Evolutionary conservation across 1,140 invertebrate species (phyloP).

Genomic region (Zaprionus capensis): DNA sequence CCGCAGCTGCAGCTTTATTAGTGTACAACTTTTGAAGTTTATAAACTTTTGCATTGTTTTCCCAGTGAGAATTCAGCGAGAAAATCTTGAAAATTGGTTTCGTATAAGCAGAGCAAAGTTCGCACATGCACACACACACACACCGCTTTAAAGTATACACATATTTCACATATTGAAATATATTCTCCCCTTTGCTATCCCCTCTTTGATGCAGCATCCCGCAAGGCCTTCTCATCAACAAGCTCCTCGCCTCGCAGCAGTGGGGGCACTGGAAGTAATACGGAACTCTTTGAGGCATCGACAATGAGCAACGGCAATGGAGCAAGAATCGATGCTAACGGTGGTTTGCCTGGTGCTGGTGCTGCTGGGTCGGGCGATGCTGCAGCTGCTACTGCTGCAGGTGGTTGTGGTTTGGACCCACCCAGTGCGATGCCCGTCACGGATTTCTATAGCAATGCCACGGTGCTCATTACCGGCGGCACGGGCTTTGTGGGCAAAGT

Average conservation of each 20-base stretch:
- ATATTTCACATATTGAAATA: constrained; percentile 20
- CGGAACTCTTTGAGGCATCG: constrained; percentile 33
- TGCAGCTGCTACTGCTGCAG: background rate
- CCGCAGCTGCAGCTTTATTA: background rate
- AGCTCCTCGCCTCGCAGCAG: constrained; percentile 71
- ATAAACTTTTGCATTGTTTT: constrained; percentile 5
- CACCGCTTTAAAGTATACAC: background rate
- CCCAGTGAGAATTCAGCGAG: background rate
- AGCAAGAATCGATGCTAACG: constrained; percentile 12
- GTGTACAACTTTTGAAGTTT: background rate
- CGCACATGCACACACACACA: background rate
- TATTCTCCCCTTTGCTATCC: background rate
- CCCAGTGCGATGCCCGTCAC: constrained; percentile 63
- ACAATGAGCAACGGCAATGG: constrained; percentile 36
- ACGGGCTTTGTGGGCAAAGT: constrained; percentile 96
- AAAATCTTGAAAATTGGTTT: constrained; percentile 2
- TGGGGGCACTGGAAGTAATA: constrained; percentile 44
- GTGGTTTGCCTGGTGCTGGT: constrained; percentile 11
- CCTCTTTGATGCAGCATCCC: constrained; percentile 26
- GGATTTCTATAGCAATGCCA: constrained; percentile 85
- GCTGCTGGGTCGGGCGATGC: background rate
- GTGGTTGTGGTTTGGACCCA: background rate
- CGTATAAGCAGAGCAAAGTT: background rate
- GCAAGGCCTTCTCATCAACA: constrained; percentile 72
- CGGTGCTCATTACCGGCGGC: constrained; percentile 87